A percentile compares a stretch with the other conserved stretches of the same genome.
phyloP scores from a whole-genome alignment of 2,888 invertebrate species.

The Papilio demoleus region DNA sequence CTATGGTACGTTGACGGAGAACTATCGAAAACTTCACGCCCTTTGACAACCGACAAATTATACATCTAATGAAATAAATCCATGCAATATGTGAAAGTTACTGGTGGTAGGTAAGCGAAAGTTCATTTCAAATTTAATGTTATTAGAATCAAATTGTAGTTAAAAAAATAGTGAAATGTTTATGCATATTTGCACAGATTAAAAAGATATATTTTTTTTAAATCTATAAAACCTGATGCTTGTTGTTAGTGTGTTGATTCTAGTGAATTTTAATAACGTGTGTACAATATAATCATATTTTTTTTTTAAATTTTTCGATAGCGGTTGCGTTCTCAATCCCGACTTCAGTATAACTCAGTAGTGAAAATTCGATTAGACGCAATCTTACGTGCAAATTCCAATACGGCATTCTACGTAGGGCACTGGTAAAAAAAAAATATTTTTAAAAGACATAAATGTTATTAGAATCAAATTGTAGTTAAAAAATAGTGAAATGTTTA shows the following conservation, averaged over 20 bases:
- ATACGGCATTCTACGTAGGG: background rate
- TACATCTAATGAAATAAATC: slow-evolving; percentile 35
- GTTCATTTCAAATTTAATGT: slow-evolving; percentile 20
- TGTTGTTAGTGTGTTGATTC: slow-evolving; percentile 3
- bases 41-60: slow-evolving; percentile 28
- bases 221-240: background rate
- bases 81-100: slow-evolving; percentile 24
- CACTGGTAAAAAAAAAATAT: background rate
- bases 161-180: background rate
- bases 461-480: background rate
- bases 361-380: too few species aligned
- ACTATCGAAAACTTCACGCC: slow-evolving; percentile 32
- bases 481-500: background rate
- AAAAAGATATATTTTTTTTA: slow-evolving; percentile 5
- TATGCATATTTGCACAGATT: slow-evolving; percentile 14
- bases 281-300: slow-evolving; percentile 17
- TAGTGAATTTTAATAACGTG: slow-evolving; percentile 1
- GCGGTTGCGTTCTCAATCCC: too few species aligned
- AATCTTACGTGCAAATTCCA: background rate
- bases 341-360: too few species aligned
- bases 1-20: slow-evolving; percentile 57
- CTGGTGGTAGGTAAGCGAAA: slow-evolving; percentile 21
- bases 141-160: slow-evolving; percentile 27
- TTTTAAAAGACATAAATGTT: background rate
- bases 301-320: background rate